These are phyloP conservation scores for Lipophrys pholis DNA, from an alignment of 2,113 vertebrate species.

Conservation along the genomic window DNA sequence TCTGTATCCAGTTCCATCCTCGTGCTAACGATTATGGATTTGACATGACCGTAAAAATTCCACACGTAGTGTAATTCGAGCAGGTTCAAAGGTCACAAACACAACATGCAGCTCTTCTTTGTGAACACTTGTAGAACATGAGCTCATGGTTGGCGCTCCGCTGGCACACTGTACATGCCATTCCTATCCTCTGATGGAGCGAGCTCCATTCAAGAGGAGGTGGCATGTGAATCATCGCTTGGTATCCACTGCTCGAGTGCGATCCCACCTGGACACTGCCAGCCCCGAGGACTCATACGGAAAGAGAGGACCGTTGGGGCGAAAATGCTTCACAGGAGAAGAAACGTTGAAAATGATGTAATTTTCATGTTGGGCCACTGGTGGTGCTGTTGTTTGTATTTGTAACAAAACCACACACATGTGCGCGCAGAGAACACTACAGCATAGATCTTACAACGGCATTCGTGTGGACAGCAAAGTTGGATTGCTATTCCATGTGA, in stretches of 20 bases:
- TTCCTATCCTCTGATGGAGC: conserved; percentile 66
- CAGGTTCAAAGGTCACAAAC: conserved; percentile 62
- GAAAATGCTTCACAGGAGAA: no score
- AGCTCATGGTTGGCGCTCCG: conserved; percentile 51
- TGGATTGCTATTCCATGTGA: no score
- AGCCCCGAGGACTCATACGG: no score
- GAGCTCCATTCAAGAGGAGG: conserved; percentile 37
- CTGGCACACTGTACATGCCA: conserved; percentile 55
- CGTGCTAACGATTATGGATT: conserved; percentile 61
- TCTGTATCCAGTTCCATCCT: conserved; percentile 33
- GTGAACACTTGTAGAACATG: conserved; percentile 51
- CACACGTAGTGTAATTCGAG: conserved; percentile 57
- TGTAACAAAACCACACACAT: no score
- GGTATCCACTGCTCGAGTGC: conserved; percentile 49
- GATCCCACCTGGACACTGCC: conserved; percentile 51
- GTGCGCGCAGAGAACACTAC: no score
- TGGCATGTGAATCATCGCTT: conserved; percentile 49
- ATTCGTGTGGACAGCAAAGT: no score
- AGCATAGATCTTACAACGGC: no score
- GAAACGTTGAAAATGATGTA: no score
- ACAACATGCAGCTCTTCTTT: conserved; percentile 14
- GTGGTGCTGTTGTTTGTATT: no score
- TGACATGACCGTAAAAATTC: conserved; percentile 58
- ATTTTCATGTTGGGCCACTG: no score
- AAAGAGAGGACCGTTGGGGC: no score